Base-by-base conservation (phyloP, 2,888 invertebrate species). In the Phania funesta region DNA sequence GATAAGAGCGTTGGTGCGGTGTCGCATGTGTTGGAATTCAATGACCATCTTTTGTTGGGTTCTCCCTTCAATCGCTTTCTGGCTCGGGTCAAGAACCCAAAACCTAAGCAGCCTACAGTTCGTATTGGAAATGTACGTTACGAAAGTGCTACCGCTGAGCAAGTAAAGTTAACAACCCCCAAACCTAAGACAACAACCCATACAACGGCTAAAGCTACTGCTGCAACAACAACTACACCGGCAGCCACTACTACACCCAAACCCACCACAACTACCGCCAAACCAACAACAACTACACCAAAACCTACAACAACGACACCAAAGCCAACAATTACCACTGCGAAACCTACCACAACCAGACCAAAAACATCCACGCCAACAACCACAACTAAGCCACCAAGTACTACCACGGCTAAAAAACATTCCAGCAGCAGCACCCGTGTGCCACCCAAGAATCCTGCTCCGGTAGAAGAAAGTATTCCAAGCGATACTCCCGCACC, bases 51-150 rank as follows among this genome's bases (percentile, higher is more conserved):
- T 13, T 94, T 94, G 87, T 89, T 95, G 35, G 96, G 95, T 20
- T 93, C 93, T 16, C 96, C 96, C 0, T 93, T 93, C 84, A 93
- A 94, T 86, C 91, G 93, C 71, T 95, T 92, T 85, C 89, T 96
- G 54, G 94, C 92, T 0, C 92, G 93, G 68, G 92, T 95, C n/a
- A 92, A 94, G 38, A 92, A 93, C 9, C 91, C 91, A 2, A 89
- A 88, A 84, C 82, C 86, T 7, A 87, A 87, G 46, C 83, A 85
- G 35, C 85, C 77, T 3, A 86, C 86, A 1, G 84, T 90, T 0
- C 90, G 90, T 82, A 87, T 89, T 13, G 87, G 87, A 18, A 90
- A 90, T 83, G 90, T 91, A 38, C 87, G 90, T 35, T 88, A 88
- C 32, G 90, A 91, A 65, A 89, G 89, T 46, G 88, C 84, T 0